Conservation (phyloP, 1,140 invertebrate species). For the Cydia amplana region DNA sequence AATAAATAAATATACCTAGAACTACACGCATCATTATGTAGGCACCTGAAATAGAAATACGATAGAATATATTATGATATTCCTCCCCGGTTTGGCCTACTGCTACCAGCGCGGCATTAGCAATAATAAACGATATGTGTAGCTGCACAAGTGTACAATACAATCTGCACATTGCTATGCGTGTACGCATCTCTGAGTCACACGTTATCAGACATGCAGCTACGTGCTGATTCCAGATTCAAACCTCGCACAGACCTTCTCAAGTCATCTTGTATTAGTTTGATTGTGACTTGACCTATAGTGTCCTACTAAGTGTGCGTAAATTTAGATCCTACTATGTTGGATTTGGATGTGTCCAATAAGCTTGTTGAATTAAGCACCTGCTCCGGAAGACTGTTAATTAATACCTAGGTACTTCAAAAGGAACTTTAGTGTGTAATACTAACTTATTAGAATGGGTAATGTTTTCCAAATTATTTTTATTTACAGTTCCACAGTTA, state of each 20-base stretch:
- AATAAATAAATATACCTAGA: too few relatives aligned
- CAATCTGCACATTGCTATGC: conserved; percentile 20
- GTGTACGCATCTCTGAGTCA: conserved; percentile 29
- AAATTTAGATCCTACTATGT: not conserved
- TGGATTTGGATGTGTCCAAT: not conserved
- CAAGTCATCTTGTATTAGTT: not conserved
- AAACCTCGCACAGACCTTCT: conserved; percentile 5
- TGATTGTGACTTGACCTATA: not conserved
- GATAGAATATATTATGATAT: not conserved
- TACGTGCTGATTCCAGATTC: conserved; percentile 22
- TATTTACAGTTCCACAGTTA: not conserved
- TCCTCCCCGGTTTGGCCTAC: not conserved
- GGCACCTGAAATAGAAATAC: too few relatives aligned
- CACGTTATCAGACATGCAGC: conserved; percentile 29
- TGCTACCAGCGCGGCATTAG: not conserved
- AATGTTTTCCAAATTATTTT: not conserved
- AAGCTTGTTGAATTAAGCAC: not conserved
- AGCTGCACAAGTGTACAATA: not conserved
- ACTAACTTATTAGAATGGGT: not conserved
- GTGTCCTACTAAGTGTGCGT: not conserved
- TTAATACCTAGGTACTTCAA: conserved; percentile 22
- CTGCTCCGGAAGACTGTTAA: conserved; percentile 19
- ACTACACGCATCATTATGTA: too few relatives aligned
- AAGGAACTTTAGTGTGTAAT: not conserved
- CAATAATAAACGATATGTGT: not conserved